A percentile compares a stretch with the other conserved stretches of the same genome.
phyloP scores from a whole-genome alignment of 2,888 invertebrate species.

The Esperia sulphurella region DNA sequence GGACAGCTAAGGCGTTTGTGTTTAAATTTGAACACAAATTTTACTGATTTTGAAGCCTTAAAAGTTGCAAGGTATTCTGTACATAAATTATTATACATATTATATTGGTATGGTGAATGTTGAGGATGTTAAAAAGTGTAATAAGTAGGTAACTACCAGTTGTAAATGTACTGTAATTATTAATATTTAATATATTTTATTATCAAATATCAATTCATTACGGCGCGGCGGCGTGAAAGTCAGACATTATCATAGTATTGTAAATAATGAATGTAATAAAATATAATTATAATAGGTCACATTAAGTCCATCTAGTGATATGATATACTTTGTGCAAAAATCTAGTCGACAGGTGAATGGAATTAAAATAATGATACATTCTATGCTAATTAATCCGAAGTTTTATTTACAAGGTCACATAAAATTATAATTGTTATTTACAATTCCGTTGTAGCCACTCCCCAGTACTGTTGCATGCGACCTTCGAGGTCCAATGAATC shows the following conservation, averaged over 20 bases:
- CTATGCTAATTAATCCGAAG: slow-evolving; percentile 52
- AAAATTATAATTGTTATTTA: slow-evolving; percentile 51
- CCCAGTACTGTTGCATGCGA: slow-evolving; percentile 95
- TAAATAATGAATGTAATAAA: slow-evolving; percentile 39
- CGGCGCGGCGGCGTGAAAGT: slow-evolving; percentile 8
- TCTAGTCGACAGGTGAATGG: slow-evolving; percentile 75
- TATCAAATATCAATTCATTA: slow-evolving; percentile 17
- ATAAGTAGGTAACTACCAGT: neutral
- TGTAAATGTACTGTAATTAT: slow-evolving; percentile 11
- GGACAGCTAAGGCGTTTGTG: neutral
- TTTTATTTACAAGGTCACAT: slow-evolving; percentile 63
- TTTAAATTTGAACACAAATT: slow-evolving; percentile 24
- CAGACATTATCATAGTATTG: slow-evolving; percentile 55
- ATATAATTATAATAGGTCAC: slow-evolving; percentile 33
- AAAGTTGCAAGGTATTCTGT: slow-evolving; percentile 33
- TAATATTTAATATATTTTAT: slow-evolving; percentile 20
- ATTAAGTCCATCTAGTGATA: slow-evolving; percentile 63
- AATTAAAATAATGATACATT: slow-evolving; percentile 57
- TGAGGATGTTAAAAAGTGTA: neutral
- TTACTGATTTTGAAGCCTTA: slow-evolving; percentile 32
- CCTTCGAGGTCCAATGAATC: slow-evolving; percentile 90
- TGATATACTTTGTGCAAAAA: slow-evolving; percentile 72
- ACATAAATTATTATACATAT: slow-evolving; percentile 31
- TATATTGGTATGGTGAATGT: slow-evolving; percentile 6
- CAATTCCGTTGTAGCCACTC: slow-evolving; percentile 91